A percentile compares a stretch with the other conserved stretches of the same genome.
phyloP scores from a whole-genome alignment of 2,888 invertebrate genomes.

The Pachycephus smyrnensis region DNA sequence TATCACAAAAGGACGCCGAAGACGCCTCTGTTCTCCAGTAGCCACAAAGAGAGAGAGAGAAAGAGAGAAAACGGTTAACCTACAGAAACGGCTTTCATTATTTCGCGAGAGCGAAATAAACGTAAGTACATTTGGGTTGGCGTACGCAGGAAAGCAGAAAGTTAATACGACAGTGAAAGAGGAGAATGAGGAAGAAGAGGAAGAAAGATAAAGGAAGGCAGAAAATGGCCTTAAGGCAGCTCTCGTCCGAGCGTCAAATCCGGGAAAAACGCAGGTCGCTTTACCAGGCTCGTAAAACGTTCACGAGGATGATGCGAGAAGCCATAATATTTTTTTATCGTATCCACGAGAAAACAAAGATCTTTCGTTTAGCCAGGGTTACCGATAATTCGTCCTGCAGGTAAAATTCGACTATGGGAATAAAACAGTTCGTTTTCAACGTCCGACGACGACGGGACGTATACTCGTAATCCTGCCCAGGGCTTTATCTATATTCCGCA shows the following conservation, averaged over 20 bases:
- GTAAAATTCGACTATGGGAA: background rate
- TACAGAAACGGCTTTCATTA: constrained; percentile 41
- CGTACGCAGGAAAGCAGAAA: constrained; percentile 3
- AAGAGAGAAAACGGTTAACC: background rate
- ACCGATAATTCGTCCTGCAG: background rate
- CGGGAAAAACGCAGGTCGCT: background rate
- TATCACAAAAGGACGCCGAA: background rate
- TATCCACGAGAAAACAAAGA: background rate
- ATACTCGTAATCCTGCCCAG: background rate
- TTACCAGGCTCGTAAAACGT: background rate
- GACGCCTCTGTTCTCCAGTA: background rate
- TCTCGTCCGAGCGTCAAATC: background rate
- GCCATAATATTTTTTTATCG: background rate
- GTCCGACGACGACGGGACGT: background rate
- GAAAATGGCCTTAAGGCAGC: constrained; percentile 11
- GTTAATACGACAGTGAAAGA: constrained; percentile 12
- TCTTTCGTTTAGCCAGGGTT: background rate
- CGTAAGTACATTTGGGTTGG: constrained; percentile 14
- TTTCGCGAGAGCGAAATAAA: constrained; percentile 18
- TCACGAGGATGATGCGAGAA: background rate
- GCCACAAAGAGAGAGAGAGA: no score
- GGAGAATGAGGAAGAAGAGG: background rate
- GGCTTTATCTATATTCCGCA: background rate
- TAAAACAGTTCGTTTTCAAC: background rate
- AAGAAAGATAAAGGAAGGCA: constrained; percentile 10